Evolutionary conservation across 2,888 invertebrate genomes (phyloP).

Genomic region (Erebia ligea): DNA sequence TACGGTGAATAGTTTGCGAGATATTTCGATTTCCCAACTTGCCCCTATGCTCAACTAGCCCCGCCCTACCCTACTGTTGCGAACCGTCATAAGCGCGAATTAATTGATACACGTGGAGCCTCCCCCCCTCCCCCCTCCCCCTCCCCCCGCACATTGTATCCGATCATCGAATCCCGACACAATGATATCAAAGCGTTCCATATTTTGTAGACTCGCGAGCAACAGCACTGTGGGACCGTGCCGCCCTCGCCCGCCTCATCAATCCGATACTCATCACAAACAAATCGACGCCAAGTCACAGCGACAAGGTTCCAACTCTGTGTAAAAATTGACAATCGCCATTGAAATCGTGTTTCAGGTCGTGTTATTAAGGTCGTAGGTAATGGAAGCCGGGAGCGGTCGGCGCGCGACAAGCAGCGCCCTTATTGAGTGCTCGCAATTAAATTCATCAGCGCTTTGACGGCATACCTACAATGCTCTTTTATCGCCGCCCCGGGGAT

Average conservation of each 20-base stretch:
- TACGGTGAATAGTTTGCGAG: no score
- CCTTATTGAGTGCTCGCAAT: constrained; percentile 65
- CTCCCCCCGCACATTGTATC: constrained; percentile 7
- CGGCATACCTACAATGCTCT: constrained; percentile 47
- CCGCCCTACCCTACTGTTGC: no score
- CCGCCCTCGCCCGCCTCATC: neutral
- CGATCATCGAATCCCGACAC: constrained; percentile 21
- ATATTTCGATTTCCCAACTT: no score
- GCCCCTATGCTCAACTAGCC: no score
- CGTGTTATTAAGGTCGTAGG: constrained; percentile 58
- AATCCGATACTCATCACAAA: neutral
- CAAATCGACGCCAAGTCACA: neutral
- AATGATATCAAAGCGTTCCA: constrained; percentile 21
- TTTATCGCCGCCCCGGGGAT: constrained; percentile 35
- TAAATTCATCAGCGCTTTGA: constrained; percentile 68
- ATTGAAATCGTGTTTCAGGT: constrained; percentile 39
- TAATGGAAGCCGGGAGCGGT: constrained; percentile 63
- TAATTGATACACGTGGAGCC: constrained; percentile 1
- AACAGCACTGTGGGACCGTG: neutral
- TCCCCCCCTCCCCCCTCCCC: neutral
- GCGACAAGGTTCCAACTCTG: constrained; percentile 22
- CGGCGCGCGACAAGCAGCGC: constrained; percentile 53
- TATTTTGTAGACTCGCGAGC: constrained; percentile 4
- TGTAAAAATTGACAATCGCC: constrained; percentile 37
- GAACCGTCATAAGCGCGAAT: constrained; percentile 10